phyloP scores from a whole-genome alignment of 2,888 invertebrate species.

The Drosophila recens region DNA sequence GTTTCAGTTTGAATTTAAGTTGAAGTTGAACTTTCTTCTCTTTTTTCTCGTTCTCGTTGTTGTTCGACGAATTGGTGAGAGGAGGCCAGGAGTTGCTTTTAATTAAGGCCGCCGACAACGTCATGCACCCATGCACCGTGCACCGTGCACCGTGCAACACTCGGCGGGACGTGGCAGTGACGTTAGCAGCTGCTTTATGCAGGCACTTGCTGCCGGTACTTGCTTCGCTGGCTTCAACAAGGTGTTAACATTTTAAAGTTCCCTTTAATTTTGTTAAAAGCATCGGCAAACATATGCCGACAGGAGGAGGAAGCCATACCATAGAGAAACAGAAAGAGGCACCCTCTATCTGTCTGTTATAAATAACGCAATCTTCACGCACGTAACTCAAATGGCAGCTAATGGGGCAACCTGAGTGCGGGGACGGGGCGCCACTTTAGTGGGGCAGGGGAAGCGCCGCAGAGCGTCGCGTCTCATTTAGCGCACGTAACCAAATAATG shows the following conservation, averaged over 20 bases:
- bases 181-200: slow-evolving; percentile 41
- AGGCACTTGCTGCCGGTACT: slow-evolving; percentile 42
- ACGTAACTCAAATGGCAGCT: slow-evolving; percentile 78
- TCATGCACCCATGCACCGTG: slow-evolving; percentile 61
- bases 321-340: too few relatives aligned
- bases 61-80: slow-evolving; percentile 26
- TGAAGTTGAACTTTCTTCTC: slow-evolving; percentile 41
- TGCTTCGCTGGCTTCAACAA: slow-evolving; percentile 41
- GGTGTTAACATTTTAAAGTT: slow-evolving; percentile 76
- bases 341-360: slow-evolving; percentile 59
- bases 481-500: slow-evolving; percentile 83
- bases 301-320: not conserved
- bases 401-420: slow-evolving; percentile 48
- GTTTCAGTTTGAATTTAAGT: slow-evolving; percentile 67
- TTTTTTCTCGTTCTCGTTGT: slow-evolving; percentile 8
- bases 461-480: slow-evolving; percentile 78
- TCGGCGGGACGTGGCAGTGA: not conserved
- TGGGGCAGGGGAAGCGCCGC: slow-evolving; percentile 9
- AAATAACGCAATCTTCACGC: slow-evolving; percentile 81
- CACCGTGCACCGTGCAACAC: slow-evolving; percentile 22
- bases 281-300: slow-evolving; percentile 49
- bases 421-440: slow-evolving; percentile 29
- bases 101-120: slow-evolving; percentile 67
- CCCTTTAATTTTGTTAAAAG: slow-evolving; percentile 72
- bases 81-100: slow-evolving; percentile 61